Conservation (phyloP, 2,888 invertebrate species). For the Hydrotaea diabolus region DNA sequence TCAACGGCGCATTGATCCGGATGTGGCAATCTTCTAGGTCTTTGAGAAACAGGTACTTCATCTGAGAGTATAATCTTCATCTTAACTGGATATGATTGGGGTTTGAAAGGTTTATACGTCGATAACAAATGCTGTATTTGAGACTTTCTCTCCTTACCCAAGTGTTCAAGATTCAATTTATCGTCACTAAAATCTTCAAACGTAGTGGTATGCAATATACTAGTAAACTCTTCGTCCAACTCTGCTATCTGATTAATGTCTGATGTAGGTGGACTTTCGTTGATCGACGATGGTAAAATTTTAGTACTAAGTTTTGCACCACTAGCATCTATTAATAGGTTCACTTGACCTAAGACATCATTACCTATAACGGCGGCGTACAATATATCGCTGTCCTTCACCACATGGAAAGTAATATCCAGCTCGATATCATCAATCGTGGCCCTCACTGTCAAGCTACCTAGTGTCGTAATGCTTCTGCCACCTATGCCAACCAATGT, state of each 20-base stretch:
- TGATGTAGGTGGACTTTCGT: background rate
- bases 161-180: background rate
- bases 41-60: slow-evolving; percentile 6
- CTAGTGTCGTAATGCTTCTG: slow-evolving; percentile 27
- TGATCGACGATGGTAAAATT: background rate
- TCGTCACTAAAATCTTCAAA: background rate
- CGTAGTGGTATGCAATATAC: background rate
- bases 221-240: background rate
- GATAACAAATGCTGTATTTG: background rate
- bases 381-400: background rate
- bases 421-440: slow-evolving; percentile 37
- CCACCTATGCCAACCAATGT: slow-evolving; percentile 22
- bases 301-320: background rate
- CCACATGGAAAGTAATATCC: slow-evolving; percentile 47
- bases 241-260: background rate
- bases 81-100: background rate
- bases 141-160: background rate
- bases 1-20: slow-evolving; percentile 38
- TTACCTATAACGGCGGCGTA: slow-evolving; percentile 15
- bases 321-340: slow-evolving; percentile 2
- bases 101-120: background rate
- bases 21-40: slow-evolving; percentile 47
- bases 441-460: slow-evolving; percentile 21
- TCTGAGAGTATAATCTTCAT: slow-evolving; percentile 23
- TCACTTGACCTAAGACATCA: background rate